Evolutionary conservation across 2,797 vertebrate genomes (phyloP).

Genomic region (Smutsia temminckii): DNA sequence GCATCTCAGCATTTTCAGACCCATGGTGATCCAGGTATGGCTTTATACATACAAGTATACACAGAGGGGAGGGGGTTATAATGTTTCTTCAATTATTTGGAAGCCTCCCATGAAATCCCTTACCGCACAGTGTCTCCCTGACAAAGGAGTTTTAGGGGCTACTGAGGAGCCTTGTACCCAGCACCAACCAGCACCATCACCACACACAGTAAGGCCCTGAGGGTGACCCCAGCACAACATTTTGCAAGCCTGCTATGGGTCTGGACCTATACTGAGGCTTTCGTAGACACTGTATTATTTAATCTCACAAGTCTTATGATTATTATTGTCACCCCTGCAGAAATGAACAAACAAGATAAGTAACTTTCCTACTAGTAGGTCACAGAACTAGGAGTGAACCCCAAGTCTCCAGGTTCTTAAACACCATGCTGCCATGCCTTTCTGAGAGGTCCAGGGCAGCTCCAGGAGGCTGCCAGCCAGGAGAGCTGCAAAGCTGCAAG

Average conservation of each 20-base stretch:
- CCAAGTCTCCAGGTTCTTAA: neutral
- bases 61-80: neutral
- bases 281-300: neutral
- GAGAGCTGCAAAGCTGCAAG: neutral
- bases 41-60: neutral
- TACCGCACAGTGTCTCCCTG: neutral
- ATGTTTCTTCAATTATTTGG: constrained; percentile 18
- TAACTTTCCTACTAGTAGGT: neutral
- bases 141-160: neutral
- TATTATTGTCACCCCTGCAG: neutral
- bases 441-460: neutral
- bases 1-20: neutral
- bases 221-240: neutral
- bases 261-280: neutral
- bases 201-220: neutral
- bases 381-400: neutral
- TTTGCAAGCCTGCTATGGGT: neutral
- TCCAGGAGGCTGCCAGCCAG: neutral
- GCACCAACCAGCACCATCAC: neutral
- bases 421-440: neutral
- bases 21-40: neutral
- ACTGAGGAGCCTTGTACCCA: neutral
- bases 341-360: constrained; percentile 34
- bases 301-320: neutral
- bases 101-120: constrained; percentile 23